Evolutionary conservation across 2,888 invertebrate species (phyloP), one percentile per base, ranked within the genome.

Genomic region (Priocnemis perturbator): DNA sequence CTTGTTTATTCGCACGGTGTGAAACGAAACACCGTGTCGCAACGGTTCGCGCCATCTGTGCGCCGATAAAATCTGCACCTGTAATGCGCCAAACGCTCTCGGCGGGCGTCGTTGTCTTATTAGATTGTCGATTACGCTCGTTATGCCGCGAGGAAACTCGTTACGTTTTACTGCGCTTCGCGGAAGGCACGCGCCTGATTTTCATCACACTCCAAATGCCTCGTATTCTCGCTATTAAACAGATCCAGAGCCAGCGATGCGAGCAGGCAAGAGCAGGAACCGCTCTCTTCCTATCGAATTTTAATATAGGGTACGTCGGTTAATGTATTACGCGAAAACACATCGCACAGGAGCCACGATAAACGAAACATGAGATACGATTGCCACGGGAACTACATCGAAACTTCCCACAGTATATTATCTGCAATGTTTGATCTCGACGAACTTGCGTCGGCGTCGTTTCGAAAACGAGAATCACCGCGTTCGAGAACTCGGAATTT

Each of bases 21-120:
- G 55, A 37, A 62, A 50, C 73, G 71, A 71, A 71, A 71, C 60
- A 47, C 50, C 62, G 70, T 72, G 72, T 71, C 70, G 78, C 70
- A 78, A 78, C 71, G 74, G 74, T 73, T 75, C 77, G 70, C 78
- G 55, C 74, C 79, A 78, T 79, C 76, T 77, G 72, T 76, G 59
- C 67, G 19, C n/a, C 50, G 80, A 80, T 80, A 77, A 73, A 69
- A 80, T 80, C 80, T 75, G 67, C 78, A 73, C 73, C 74, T 76
- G 78, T 80, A 78, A 60, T 73, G 44, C 61, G 65, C 37, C 37
- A 37, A 52, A 69, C 68, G 69, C 69, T 69, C 62, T 69, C 71
- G 21, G 26, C 64, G 55, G 47, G 60, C 66, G 71, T 67, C 74
- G 67, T 73, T 71, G 70, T 72, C 69, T 79, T 76, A 79, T 77